Evolutionary conservation across 2,888 invertebrate genomes (phyloP).

Genomic region (Rhagium mordax): DNA sequence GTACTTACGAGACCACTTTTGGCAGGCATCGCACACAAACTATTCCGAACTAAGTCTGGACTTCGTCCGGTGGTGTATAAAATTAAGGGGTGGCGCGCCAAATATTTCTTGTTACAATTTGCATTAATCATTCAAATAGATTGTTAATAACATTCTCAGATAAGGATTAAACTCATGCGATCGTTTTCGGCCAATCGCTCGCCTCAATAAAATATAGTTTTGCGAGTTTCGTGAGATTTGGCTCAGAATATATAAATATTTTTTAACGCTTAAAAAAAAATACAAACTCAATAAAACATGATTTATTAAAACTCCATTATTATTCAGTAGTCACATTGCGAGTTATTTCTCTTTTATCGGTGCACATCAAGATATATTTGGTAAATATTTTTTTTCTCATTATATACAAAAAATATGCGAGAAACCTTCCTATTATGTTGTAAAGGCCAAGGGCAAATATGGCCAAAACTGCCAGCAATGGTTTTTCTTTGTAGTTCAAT

Average conservation of each 20-base stretch:
- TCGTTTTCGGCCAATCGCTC: not conserved
- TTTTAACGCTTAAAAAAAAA: not conserved
- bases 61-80: not conserved
- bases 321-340: not conserved
- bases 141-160: not conserved
- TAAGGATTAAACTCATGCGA: not conserved
- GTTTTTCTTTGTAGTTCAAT: conserved; percentile 34
- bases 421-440: conserved; percentile 22
- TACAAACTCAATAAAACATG: not conserved
- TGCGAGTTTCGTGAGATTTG: not conserved
- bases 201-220: not conserved
- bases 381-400: conserved; percentile 28
- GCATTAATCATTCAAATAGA: not conserved
- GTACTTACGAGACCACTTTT: not conserved
- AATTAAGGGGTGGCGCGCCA: not conserved
- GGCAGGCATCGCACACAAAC: not conserved
- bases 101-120: not conserved
- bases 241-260: not conserved
- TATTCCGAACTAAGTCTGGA: not conserved
- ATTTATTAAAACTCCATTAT: conserved; percentile 7
- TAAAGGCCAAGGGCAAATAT: not conserved
- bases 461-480: conserved; percentile 10
- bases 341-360: not conserved
- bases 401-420: conserved; percentile 23
- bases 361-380: not conserved